A percentile compares a stretch with the other conserved stretches of the same genome.
phyloP scores from a whole-genome alignment of 2,888 invertebrate species.

The Andrena chrysosceles region DNA sequence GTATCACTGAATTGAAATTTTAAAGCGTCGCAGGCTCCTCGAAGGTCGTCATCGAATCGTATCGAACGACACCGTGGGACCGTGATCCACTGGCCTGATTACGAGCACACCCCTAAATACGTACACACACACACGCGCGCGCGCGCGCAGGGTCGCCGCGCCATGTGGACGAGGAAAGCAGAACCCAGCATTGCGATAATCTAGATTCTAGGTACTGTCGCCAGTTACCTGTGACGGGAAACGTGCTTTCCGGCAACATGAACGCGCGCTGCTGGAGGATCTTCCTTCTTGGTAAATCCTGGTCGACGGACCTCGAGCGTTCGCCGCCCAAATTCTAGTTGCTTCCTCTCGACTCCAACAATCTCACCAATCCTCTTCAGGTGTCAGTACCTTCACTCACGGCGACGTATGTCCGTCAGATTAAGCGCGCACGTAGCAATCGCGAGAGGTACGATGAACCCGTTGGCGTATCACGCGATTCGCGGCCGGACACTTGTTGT shows the following conservation, averaged over 20 bases:
- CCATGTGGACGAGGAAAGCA: not conserved
- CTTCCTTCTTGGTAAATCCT: constrained; percentile 31
- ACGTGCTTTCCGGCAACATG: constrained; percentile 84
- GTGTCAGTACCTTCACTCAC: not conserved
- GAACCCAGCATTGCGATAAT: not conserved
- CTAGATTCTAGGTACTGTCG: not conserved
- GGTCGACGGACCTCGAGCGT: constrained; percentile 8
- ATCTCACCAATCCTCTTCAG: not conserved
- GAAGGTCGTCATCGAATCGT: constrained; percentile 24
- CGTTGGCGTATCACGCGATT: constrained; percentile 18
- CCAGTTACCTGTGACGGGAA: constrained; percentile 84
- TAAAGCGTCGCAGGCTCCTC: not conserved
- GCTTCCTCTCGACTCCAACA: no score
- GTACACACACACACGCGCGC: not conserved
- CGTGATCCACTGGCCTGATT: constrained; percentile 66
- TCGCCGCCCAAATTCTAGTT: not conserved
- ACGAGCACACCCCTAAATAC: constrained; percentile 10
- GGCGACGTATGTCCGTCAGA: not conserved
- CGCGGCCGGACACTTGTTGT: constrained; percentile 44
- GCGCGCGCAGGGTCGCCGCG: constrained; percentile 3
- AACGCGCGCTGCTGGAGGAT: constrained; percentile 63
- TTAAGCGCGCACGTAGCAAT: not conserved
- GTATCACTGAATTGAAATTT: not conserved
- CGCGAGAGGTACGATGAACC: constrained; percentile 38
- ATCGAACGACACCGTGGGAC: constrained; percentile 29